phyloP scores from a whole-genome alignment of 92 coral and sea anemone genomes.

The Phenganax marumi region DNA sequence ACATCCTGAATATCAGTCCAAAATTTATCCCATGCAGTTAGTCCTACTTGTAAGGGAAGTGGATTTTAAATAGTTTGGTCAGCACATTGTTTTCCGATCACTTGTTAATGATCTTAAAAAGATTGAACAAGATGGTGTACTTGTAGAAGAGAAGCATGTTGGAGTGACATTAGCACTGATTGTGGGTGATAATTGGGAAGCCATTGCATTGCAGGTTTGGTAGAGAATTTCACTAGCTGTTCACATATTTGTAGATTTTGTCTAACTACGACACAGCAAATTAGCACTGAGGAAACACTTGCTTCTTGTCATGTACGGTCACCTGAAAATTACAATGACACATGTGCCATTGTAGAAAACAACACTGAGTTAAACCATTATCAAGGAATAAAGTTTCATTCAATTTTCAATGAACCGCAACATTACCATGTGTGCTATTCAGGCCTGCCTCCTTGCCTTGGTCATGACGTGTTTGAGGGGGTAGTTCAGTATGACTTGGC shows the following conservation, averaged over 20 bases:
- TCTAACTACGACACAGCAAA: conserved; percentile 37
- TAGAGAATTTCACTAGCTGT: conserved; percentile 46
- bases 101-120: conserved; percentile 23
- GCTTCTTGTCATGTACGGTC: neutral
- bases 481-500: conserved; percentile 49
- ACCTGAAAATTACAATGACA: conserved; percentile 44
- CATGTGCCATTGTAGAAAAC: conserved; percentile 23
- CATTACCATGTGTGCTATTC: conserved; percentile 55
- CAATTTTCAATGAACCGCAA: conserved; percentile 45
- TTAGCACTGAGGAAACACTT: neutral
- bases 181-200: conserved; percentile 60
- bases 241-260: conserved; percentile 49
- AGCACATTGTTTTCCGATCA: conserved; percentile 5
- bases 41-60: conserved; percentile 15
- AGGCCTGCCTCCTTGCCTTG: conserved; percentile 59
- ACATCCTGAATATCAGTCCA: conserved; percentile 49
- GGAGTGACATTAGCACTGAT: conserved; percentile 52
- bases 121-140: conserved; percentile 35
- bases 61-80: conserved; percentile 27
- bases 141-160: conserved; percentile 36
- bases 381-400: conserved; percentile 50
- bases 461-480: conserved; percentile 63
- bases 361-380: conserved; percentile 47
- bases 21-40: conserved; percentile 43
- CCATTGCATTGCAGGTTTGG: conserved; percentile 51